Evolutionary conservation across 2,888 invertebrate genomes (phyloP), one percentile per base, ranked within the genome.

Genomic region (Ophion ventricosus): DNA sequence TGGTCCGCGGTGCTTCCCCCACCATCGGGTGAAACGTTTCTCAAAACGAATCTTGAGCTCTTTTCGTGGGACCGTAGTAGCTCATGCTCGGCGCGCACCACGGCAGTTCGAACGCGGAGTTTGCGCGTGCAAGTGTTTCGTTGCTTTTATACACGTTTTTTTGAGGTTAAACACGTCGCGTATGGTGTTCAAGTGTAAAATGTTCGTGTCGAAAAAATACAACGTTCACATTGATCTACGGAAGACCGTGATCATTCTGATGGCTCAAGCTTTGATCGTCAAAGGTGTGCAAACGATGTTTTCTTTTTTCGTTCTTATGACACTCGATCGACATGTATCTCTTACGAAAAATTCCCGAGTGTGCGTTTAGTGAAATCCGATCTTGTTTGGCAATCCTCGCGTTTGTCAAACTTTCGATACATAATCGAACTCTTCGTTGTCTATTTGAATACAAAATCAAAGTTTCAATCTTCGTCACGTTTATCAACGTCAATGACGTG

Each of bases 31-130:
- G 10, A 26, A 29, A 17, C 63, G 26, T 26, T 14, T 43, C 57
- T 20, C 25, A 29, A 64, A 43, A 35, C 54, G 35, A 61, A 74
- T 74, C 59, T 61, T 43, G 49, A 61, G 25, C 73, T 43, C 8
- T 26, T 61, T 17, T 10, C 25, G 54, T 26, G 54, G n/a, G 49
- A 69, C 69, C 49, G 49, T 20, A 54, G 26, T 67, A 23, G 63
- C 78, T 57, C 70, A 26, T 17, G 26, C 72, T 64, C 40, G 40
- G 23, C 43, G 40, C 74, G 23, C 78, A 56, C 63, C 79, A 67
- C 69, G 54, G 80, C 88, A 90, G 90, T 91, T 90, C 84, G 87
- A 88, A 88, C 83, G 80, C 63, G 86, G 83, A 87, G 84, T 86
- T 90, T 86, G 88, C 87, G 87, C 88, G 86, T 88, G 75, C 54